Evolutionary conservation across 1,140 invertebrate genomes (phyloP).

Genomic region (Paramacrobiotus metropolitanus): DNA sequence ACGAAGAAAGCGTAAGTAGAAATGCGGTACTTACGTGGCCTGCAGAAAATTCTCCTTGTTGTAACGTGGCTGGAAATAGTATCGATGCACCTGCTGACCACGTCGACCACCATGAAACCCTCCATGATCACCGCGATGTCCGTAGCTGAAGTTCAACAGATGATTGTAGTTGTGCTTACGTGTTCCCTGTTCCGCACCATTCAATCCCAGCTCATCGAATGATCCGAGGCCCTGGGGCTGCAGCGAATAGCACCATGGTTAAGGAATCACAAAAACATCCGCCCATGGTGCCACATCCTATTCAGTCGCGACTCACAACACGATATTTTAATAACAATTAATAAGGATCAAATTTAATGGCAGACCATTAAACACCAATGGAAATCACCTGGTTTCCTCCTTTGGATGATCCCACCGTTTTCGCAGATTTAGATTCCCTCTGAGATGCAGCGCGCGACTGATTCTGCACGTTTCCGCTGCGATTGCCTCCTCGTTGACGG

Average conservation of each 20-base stretch:
- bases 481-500: no score
- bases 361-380: background rate
- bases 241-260: background rate
- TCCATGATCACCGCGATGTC: conserved; percentile 35
- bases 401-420: background rate
- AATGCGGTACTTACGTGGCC: conserved; percentile 52
- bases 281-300: background rate
- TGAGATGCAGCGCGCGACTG: no score
- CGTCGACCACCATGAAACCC: conserved; percentile 13
- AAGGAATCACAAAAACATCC: background rate
- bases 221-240: background rate
- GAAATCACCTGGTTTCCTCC: background rate
- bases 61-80: conserved; percentile 32
- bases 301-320: background rate
- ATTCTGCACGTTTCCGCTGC: no score
- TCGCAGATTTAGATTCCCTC: no score
- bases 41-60: conserved; percentile 79
- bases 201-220: background rate
- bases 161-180: conserved; percentile 78
- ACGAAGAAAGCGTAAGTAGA: no score
- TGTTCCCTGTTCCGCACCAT: conserved; percentile 38
- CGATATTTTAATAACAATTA: no score
- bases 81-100: conserved; percentile 17
- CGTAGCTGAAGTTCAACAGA: conserved; percentile 56
- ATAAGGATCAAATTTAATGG: background rate